Base-by-base conservation (phyloP, 1,140 invertebrate species). In the Eueides isabella region DNA sequence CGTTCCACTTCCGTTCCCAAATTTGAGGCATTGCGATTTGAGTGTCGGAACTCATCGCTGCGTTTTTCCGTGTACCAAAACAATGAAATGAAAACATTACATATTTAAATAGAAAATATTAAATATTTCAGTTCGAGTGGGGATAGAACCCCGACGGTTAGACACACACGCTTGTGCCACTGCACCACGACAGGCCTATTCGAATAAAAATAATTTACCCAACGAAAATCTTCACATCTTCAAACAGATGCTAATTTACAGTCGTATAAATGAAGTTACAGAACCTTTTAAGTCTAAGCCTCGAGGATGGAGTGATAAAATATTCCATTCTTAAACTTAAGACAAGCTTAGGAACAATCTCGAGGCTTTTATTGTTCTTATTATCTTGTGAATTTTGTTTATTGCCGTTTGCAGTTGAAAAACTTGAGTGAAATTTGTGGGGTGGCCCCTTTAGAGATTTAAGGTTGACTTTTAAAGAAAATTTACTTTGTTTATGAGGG, bases 331-430 rank as follows among this genome's bases (percentile, higher is more conserved):
- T 38, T 64, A 63, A 76, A 67, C 38, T 72, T 55, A 29, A 76
- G 70, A 72, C 65, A 72, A 70, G 67, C 61, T 35, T 61, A 38
- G n/a, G 72, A 72, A 72, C 44, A 73, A 71, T 68, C 63, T 63
- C 71, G 61, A 63, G 26, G 30, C 67, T 72, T 76, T 67, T 73
- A 77, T 77, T 77, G 71, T 73, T 73, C 67, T 72, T 76, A 69
- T 76, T 73, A 70, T 68, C 75, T 66, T 62, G 67, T 38, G 67
- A 69, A 66, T 69, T 74, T 69, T 70, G 71, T 72, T 73, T 77
- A 77, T 70, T 66, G 67, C 62, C 65, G 48, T 69, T 67, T 55
- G 31, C 67, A 71, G 30, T 41, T 38, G 61, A 77, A 71, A 69
- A 74, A 70, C 41, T 78, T 74, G 44, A 68, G 33, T n/a, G 16